Percentiles rank a stretch among this genome's conserved stretches.
Evolutionary conservation across 2,797 vertebrate genomes (phyloP).

Genomic region (Pachyuromys duprasi): DNA sequence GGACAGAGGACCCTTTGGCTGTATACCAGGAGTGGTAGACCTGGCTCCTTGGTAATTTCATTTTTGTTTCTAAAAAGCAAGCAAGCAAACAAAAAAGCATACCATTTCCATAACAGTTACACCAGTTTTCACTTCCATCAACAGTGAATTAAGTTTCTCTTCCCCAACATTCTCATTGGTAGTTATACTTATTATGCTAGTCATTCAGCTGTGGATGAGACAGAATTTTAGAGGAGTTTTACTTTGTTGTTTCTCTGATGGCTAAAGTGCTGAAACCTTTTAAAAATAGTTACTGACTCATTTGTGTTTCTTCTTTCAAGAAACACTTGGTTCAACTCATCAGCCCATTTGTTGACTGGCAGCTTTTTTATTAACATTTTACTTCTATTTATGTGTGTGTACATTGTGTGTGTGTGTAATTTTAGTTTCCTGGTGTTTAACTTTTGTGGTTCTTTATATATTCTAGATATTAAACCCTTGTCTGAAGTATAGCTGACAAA

Average conservation of each 20-base stretch:
- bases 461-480: not conserved
- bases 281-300: not conserved
- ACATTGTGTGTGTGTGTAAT: not conserved
- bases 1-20: not conserved
- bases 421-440: not conserved
- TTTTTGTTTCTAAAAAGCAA: not conserved
- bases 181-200: too few species aligned
- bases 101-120: not conserved
- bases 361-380: not conserved
- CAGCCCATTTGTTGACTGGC: not conserved
- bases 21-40: not conserved
- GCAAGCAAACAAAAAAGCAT: not conserved
- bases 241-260: not conserved
- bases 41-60: not conserved
- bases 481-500: not conserved
- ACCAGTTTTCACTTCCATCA: not conserved
- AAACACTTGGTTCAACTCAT: not conserved
- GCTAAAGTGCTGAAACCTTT: not conserved
- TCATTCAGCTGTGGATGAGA: not conserved
- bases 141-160: not conserved
- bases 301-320: not conserved
- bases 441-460: slow-evolving; percentile 16
- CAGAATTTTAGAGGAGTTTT: not conserved
- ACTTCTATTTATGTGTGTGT: not conserved
- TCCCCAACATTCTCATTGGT: not conserved